These are phyloP conservation scores for Boloria selene DNA, from an alignment of 2,888 invertebrate species.

Conservation along the genomic window DNA sequence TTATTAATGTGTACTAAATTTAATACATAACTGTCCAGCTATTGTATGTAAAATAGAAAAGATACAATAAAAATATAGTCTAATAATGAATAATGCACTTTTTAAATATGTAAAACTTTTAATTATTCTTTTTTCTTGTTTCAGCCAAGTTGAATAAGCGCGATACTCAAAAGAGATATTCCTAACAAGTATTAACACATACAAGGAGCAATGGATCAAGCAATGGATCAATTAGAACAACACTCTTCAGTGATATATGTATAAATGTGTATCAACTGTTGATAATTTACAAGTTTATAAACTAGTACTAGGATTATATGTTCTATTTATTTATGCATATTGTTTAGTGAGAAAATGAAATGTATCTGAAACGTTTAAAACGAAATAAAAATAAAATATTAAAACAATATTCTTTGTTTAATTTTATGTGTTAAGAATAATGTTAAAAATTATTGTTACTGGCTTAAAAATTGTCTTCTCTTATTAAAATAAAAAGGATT, in stretches of 20 bases:
- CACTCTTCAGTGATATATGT: constrained; percentile 54
- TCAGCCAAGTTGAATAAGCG: constrained; percentile 70
- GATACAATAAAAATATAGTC: not conserved
- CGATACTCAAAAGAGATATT: constrained; percentile 47
- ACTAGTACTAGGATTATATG: constrained; percentile 60
- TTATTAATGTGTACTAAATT: too few relatives aligned
- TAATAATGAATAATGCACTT: not conserved
- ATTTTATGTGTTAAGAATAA: too few relatives aligned
- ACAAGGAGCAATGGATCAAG: constrained; percentile 51
- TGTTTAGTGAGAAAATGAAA: constrained; percentile 21
- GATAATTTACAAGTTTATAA: constrained; percentile 66
- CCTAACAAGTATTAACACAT: constrained; percentile 67
- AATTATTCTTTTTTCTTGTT: constrained; percentile 46
- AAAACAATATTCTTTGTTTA: not conserved
- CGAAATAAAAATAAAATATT: not conserved
- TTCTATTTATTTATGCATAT: constrained; percentile 65
- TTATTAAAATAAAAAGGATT: too few relatives aligned
- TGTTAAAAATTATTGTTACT: too few relatives aligned
- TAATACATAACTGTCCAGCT: too few relatives aligned
- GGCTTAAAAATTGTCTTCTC: too few relatives aligned
- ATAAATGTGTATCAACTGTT: constrained; percentile 50
- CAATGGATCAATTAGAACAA: constrained; percentile 37
- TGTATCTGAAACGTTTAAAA: constrained; percentile 6
- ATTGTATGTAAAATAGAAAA: not conserved
- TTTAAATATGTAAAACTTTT: not conserved